Conservation (phyloP, 1,140 invertebrate genomes). For the Conus ventricosus region DNA sequence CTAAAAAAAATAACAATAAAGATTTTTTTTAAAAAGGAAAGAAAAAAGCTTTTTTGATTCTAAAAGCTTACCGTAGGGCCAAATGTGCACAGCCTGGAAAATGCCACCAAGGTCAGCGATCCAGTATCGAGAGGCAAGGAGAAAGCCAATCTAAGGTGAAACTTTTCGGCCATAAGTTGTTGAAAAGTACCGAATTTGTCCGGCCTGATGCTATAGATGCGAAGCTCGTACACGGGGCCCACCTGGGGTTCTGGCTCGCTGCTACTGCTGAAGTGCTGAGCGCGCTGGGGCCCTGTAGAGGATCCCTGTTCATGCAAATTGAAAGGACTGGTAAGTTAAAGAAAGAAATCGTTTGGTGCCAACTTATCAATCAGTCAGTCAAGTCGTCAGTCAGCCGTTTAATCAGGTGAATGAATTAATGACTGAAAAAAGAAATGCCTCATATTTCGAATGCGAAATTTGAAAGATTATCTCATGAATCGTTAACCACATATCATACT, state of each 20-base stretch:
- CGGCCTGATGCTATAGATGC: conserved; percentile 60
- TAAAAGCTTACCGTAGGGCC: conserved; percentile 73
- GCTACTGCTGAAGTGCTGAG: background rate
- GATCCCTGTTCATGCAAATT: background rate
- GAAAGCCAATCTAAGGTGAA: conserved; percentile 67
- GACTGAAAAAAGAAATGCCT: too few species aligned
- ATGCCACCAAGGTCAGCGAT: conserved; percentile 72
- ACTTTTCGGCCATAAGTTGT: conserved; percentile 65
- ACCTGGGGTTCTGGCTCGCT: background rate
- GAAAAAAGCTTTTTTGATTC: background rate
- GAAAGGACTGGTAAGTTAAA: background rate
- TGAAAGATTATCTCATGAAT: too few species aligned
- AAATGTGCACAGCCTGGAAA: conserved; percentile 73
- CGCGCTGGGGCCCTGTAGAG: background rate
- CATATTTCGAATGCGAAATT: too few species aligned
- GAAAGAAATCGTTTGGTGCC: too few species aligned
- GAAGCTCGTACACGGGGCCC: conserved; percentile 65
- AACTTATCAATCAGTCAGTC: too few species aligned
- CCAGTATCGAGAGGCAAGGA: conserved; percentile 72
- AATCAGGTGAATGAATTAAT: too few species aligned
- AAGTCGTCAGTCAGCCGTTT: too few species aligned
- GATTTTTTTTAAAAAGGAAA: background rate
- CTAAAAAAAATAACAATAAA: background rate
- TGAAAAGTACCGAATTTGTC: conserved; percentile 65
- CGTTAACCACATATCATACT: too few species aligned